These are phyloP conservation scores for Hydrophis major DNA, from an alignment of 2,797 vertebrate genomes.

Conservation along the genomic window DNA sequence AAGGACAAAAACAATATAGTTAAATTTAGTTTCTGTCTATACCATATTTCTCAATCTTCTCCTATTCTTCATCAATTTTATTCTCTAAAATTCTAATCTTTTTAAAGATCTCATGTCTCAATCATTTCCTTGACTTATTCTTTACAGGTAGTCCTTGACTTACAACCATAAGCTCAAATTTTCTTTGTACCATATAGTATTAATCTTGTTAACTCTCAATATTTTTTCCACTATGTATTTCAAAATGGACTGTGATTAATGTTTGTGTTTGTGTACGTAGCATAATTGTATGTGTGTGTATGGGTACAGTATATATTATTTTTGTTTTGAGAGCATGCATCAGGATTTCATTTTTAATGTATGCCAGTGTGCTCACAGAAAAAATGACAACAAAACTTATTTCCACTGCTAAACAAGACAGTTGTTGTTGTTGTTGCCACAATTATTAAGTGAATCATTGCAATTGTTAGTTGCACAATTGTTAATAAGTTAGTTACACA, in stretches of 20 bases:
- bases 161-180: neutral
- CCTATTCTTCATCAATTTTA: neutral
- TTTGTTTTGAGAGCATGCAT: neutral
- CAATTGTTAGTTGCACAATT: neutral
- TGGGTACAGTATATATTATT: too few species aligned
- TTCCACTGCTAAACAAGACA: neutral
- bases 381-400: neutral
- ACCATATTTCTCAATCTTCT: neutral
- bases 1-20: neutral
- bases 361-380: neutral
- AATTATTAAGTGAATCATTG: neutral
- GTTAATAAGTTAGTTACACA: neutral
- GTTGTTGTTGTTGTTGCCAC: neutral
- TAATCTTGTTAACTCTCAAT: neutral
- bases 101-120: neutral
- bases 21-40: neutral
- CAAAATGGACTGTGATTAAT: too few species aligned
- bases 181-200: neutral
- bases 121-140: neutral
- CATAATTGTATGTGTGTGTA: too few species aligned
- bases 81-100: neutral
- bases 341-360: neutral
- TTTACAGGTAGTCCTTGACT: neutral
- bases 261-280: too few species aligned
- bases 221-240: too few species aligned